Percentiles rank a stretch among this genome's conserved stretches.
Evolutionary conservation across 1,140 invertebrate species (phyloP).

Genomic region (Drosophila pallidifrons): DNA sequence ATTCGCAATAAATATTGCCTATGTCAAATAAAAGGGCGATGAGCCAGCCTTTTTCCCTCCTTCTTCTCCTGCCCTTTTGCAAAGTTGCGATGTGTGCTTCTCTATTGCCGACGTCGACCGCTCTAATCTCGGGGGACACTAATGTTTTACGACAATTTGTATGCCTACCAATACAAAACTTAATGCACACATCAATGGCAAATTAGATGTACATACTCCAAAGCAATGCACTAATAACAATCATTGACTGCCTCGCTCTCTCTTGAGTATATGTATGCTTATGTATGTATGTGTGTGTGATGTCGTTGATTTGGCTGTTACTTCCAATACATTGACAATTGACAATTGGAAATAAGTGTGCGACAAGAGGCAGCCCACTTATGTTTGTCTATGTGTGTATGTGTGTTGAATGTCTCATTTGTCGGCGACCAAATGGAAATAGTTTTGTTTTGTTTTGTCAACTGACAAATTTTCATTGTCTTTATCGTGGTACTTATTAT

Average conservation of each 20-base stretch:
- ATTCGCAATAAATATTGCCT: constrained; percentile 83
- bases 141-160: constrained; percentile 82
- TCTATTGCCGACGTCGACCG: constrained; percentile 22
- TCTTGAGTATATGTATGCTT: background rate
- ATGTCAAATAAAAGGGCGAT: constrained; percentile 83
- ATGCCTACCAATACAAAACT: constrained; percentile 62
- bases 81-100: background rate
- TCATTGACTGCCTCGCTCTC: constrained; percentile 61
- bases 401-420: constrained; percentile 72
- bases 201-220: constrained; percentile 78
- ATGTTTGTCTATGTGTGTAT: constrained; percentile 27
- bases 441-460: constrained; percentile 76
- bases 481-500: constrained; percentile 13
- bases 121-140: constrained; percentile 80
- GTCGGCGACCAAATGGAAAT: constrained; percentile 72
- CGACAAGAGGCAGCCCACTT: background rate
- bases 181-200: constrained; percentile 82
- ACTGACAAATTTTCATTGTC: constrained; percentile 81
- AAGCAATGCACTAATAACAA: constrained; percentile 80
- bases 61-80: constrained; percentile 7
- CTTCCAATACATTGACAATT: constrained; percentile 79
- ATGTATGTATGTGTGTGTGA: constrained; percentile 40
- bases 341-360: constrained; percentile 30
- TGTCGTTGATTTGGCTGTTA: constrained; percentile 73
- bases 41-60: constrained; percentile 70